Evolutionary conservation across 2,888 invertebrate species (phyloP).

Genomic region (Sthenelais limicola): DNA sequence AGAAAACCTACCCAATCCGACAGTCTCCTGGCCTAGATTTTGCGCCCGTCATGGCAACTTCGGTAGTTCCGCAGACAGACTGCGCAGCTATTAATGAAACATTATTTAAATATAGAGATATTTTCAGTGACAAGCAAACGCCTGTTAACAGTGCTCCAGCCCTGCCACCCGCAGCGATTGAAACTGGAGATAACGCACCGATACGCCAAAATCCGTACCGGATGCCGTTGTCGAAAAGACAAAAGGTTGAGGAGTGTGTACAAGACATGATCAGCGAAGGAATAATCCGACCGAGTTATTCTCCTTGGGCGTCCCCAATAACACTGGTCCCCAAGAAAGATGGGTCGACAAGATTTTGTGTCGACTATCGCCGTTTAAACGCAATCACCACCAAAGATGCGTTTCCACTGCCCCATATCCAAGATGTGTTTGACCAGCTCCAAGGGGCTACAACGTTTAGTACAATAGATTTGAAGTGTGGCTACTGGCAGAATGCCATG

Average conservation of each 20-base stretch:
- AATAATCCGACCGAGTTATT: background rate
- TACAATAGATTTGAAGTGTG: slow-evolving; percentile 43
- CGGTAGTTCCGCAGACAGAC: too few relatives aligned
- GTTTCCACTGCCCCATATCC: slow-evolving; percentile 43
- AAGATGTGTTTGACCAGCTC: slow-evolving; percentile 48
- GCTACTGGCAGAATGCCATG: slow-evolving; percentile 46
- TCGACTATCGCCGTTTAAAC: slow-evolving; percentile 45
- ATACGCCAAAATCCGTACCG: background rate
- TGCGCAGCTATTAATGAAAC: too few relatives aligned
- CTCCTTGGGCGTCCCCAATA: background rate
- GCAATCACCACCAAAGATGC: slow-evolving; percentile 24
- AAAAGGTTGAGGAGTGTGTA: background rate
- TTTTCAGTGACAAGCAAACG: too few relatives aligned
- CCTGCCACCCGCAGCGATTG: too few relatives aligned
- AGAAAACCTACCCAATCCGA: too few relatives aligned
- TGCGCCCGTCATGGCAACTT: too few relatives aligned
- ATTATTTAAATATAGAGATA: too few relatives aligned
- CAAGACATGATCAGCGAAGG: background rate
- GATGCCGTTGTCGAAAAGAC: background rate
- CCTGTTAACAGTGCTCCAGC: too few relatives aligned
- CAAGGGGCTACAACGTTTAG: slow-evolving; percentile 34
- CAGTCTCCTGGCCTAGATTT: too few relatives aligned
- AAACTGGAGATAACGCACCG: background rate
- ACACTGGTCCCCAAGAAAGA: background rate
- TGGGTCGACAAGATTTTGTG: slow-evolving; percentile 41